Conservation (phyloP, 2,797 vertebrate species). For the Pampus argenteus region DNA sequence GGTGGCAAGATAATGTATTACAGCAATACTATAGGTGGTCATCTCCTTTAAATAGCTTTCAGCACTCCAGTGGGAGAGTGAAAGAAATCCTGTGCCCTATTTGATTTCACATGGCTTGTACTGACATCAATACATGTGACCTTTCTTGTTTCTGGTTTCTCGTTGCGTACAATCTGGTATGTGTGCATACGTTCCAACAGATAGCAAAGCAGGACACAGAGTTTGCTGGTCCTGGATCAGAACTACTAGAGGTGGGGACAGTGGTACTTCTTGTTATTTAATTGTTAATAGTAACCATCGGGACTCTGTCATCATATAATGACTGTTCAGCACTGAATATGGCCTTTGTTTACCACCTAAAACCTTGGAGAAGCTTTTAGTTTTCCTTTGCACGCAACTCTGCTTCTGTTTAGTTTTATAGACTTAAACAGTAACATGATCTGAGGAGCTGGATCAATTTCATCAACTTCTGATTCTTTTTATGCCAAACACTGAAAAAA, state of each 20-base stretch:
- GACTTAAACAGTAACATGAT: not conserved
- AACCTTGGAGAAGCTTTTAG: not conserved
- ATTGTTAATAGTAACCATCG: slow-evolving; percentile 7
- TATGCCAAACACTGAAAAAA: not conserved
- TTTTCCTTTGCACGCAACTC: slow-evolving; percentile 14
- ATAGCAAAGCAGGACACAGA: not conserved
- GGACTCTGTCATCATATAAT: not conserved
- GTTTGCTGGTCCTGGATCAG: slow-evolving; percentile 6
- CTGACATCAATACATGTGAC: not conserved
- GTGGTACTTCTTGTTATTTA: not conserved
- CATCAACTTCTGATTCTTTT: not conserved
- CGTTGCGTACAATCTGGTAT: not conserved
- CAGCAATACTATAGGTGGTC: not conserved
- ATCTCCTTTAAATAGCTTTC: not conserved
- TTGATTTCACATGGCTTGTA: too few species aligned
- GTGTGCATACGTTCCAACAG: not conserved
- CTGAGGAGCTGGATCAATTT: not conserved
- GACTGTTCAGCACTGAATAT: not conserved
- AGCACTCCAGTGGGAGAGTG: not conserved
- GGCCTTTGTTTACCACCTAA: slow-evolving; percentile 8
- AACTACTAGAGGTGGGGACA: not conserved
- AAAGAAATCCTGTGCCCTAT: not conserved
- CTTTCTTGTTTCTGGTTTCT: not conserved
- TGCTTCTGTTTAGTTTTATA: slow-evolving; percentile 20
- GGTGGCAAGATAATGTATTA: not conserved